Percentiles rank a stretch among this genome's conserved stretches.
phyloP scores from a whole-genome alignment of 1,140 invertebrate species.

The Araneus ventricosus region DNA sequence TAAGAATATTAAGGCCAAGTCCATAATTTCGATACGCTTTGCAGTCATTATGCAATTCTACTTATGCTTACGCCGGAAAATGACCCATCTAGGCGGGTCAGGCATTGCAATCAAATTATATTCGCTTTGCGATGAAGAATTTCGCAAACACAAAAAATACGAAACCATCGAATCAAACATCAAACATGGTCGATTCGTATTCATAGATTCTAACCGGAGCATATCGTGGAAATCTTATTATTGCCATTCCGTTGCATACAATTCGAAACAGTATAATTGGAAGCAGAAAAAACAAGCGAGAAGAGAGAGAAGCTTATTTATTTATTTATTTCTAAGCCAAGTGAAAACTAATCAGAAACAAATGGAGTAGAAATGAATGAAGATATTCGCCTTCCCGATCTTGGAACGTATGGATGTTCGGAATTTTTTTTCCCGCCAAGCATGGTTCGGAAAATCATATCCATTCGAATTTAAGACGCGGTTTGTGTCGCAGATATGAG shows the following conservation, averaged over 20 bases:
- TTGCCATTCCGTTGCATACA: neutral
- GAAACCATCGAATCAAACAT: neutral
- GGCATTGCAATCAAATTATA: neutral
- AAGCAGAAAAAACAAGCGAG: neutral
- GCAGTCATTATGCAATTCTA: too few relatives aligned
- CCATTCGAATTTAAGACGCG: neutral
- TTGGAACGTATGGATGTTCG: neutral
- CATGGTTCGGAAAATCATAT: neutral
- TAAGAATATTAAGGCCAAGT: too few relatives aligned
- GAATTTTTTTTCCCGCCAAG: neutral
- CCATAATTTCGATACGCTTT: too few relatives aligned
- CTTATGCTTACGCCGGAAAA: too few relatives aligned
- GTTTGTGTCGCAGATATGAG: neutral
- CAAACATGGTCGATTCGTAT: neutral
- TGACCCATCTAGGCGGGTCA: too few relatives aligned
- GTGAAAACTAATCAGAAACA: conserved; percentile 44
- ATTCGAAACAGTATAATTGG: neutral
- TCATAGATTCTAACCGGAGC: neutral
- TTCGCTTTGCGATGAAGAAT: neutral
- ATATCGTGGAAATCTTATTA: conserved; percentile 13
- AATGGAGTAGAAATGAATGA: conserved; percentile 20
- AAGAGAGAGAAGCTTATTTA: neutral
- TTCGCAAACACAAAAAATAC: neutral
- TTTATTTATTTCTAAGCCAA: neutral
- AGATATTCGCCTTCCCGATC: neutral